Evolutionary conservation across 2,888 invertebrate genomes (phyloP).

Genomic region (Xylocampa areola): DNA sequence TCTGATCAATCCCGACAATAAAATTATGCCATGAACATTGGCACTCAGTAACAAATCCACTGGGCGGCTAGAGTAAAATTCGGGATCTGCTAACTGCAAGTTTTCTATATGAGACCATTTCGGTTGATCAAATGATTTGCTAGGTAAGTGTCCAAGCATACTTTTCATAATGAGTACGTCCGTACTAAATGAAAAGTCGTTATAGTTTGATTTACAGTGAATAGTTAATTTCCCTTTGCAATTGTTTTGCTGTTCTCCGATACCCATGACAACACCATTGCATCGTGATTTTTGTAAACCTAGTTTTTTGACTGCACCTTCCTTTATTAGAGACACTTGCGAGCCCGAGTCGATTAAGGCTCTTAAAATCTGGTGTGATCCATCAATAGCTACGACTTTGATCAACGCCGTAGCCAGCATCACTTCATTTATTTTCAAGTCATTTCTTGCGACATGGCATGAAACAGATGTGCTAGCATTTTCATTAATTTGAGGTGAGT

Average conservation of each 20-base stretch:
- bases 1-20: conserved; percentile 3
- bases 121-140: conserved; percentile 8
- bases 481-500: not conserved
- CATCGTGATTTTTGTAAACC: conserved; percentile 7
- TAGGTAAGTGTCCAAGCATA: conserved; percentile 5
- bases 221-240: conserved; percentile 6
- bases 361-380: conserved; percentile 7
- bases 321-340: conserved; percentile 11
- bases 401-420: conserved; percentile 8
- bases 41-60: conserved; percentile 13
- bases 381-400: conserved; percentile 4
- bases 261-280: conserved; percentile 3
- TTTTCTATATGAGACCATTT: conserved; percentile 15
- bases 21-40: conserved; percentile 9
- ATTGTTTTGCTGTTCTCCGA: conserved; percentile 7
- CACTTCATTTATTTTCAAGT: conserved; percentile 1
- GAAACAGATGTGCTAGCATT: conserved; percentile 12
- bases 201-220: conserved; percentile 2
- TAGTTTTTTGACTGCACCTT: conserved; percentile 9
- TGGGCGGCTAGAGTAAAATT: conserved; percentile 17
- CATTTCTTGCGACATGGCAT: conserved; percentile 10
- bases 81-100: conserved; percentile 14
- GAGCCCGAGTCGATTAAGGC: conserved; percentile 19
- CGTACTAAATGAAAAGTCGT: conserved; percentile 3
- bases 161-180: conserved; percentile 9